Base-by-base conservation (phyloP, 2,888 invertebrate genomes). In the Caenorhabditis angaria region DNA sequence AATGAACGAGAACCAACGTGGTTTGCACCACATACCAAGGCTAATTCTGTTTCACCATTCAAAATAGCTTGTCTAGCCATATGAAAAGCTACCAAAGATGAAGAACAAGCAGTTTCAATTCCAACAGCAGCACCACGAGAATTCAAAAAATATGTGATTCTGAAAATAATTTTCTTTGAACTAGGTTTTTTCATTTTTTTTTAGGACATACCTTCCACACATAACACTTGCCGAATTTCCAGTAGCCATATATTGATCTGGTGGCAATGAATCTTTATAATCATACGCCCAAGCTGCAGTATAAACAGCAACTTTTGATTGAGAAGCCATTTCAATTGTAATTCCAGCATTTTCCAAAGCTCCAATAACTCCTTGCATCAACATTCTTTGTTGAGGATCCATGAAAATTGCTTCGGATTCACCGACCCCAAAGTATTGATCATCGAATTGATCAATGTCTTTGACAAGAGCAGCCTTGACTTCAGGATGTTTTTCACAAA, bases 31-130 rank as follows among this genome's bases (percentile, higher is more conserved):
- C 82, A 87, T 24, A 86, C 86, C 2, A 87, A 62, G 27, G 86
- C 87, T 22, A 76, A 35, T 54, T 78, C 95, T 89, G 95, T 95
- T 87, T 93, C 92, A 12, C 95, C 95, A 22, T 91, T 89, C 77
- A 92, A 91, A 85, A 96, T 93, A 41, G 94, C 93, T 54, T 82
- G 75, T 10, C 80, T 48, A 1, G 86, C 85, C 0, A 80, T 35
- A 57, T 80, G 76, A 32, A 85, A 62, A 20, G 84, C 85, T 87
- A 93, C 92, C 88, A 95, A 89, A 78, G 94, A 94, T 84, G 96
- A 96, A 0, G 97, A 96, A 89, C 97, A 97, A 4, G 97, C 97
- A 0, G 97, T 96, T 89, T 97, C 97, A 55, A 97, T 89, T 41
- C 94, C 93, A 88, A 93, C 95, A 88, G 95, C 95, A 6, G 97